phyloP scores from a whole-genome alignment of 2,888 invertebrate genomes.

The Drosophila atripex region DNA sequence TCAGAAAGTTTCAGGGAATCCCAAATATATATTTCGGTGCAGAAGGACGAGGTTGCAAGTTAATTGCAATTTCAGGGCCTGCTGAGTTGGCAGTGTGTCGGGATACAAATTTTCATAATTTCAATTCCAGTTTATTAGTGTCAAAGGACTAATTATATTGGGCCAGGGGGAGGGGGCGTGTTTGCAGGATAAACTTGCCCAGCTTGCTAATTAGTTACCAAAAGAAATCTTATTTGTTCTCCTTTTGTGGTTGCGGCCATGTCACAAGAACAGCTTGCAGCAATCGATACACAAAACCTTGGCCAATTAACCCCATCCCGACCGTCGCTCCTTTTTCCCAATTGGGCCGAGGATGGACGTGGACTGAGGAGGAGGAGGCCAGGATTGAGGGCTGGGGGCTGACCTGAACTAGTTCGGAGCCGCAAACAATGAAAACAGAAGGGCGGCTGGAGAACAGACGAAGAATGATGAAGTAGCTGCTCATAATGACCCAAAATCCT shows the following conservation, averaged over 20 bases:
- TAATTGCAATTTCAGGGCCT: constrained; percentile 14
- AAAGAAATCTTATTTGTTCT: constrained; percentile 70
- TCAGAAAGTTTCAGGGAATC: background rate
- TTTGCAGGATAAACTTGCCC: constrained; percentile 43
- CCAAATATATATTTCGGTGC: background rate
- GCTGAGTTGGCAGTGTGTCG: constrained; percentile 19
- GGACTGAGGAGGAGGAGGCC: too few species aligned
- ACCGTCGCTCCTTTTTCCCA: background rate
- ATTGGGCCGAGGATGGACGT: constrained; percentile 1
- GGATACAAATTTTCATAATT: constrained; percentile 44
- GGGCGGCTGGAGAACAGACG: constrained; percentile 31
- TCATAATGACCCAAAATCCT: constrained; percentile 78
- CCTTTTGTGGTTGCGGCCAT: constrained; percentile 34
- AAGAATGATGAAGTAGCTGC: constrained; percentile 39
- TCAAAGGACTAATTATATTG: constrained; percentile 39
- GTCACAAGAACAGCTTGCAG: constrained; percentile 49
- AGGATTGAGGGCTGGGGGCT: background rate
- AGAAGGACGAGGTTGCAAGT: background rate
- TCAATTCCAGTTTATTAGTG: constrained; percentile 49
- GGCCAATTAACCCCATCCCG: constrained; percentile 36
- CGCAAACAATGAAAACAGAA: constrained; percentile 30
- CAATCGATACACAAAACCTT: constrained; percentile 45
- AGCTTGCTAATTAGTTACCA: constrained; percentile 70
- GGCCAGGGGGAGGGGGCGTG: background rate
- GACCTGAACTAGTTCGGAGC: constrained; percentile 6